phyloP scores from a whole-genome alignment of 2,113 vertebrate genomes.

The Zosterops lateralis region DNA sequence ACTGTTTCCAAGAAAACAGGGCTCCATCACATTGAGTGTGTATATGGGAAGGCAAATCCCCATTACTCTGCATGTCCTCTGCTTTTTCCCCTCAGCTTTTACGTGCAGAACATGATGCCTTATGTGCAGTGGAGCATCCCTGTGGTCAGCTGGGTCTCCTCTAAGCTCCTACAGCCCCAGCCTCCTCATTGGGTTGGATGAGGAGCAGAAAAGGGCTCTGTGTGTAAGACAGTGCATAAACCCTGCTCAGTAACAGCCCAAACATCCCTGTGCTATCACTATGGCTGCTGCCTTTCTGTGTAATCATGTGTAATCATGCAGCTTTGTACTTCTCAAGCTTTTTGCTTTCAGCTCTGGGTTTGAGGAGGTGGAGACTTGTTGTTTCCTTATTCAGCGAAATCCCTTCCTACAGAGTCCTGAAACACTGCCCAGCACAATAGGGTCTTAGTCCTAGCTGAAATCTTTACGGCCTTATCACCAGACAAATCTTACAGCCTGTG shows the following conservation, averaged over 20 bases:
- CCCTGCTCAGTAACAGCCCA: background rate
- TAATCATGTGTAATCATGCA: background rate
- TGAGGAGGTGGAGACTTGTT: background rate
- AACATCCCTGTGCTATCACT: rapidly evolving
- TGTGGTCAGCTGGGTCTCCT: background rate
- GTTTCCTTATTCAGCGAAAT: background rate
- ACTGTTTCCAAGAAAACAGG: background rate
- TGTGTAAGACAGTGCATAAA: rapidly evolving
- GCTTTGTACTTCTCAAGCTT: background rate
- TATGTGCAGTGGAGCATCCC: background rate
- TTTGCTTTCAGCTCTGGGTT: background rate
- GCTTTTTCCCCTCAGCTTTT: background rate
- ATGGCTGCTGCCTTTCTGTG: background rate
- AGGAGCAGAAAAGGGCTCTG: background rate
- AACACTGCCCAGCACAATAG: background rate
- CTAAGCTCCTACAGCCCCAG: background rate
- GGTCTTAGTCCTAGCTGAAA: background rate
- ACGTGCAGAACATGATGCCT: rapidly evolving
- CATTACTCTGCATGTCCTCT: background rate
- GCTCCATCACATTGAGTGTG: rapidly evolving
- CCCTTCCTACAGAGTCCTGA: background rate
- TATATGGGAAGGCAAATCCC: background rate
- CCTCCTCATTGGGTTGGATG: rapidly evolving
- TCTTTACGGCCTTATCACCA: background rate
- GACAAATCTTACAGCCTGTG: background rate